Conservation (phyloP, 2,888 invertebrate species). For the Agriotes lineatus region DNA sequence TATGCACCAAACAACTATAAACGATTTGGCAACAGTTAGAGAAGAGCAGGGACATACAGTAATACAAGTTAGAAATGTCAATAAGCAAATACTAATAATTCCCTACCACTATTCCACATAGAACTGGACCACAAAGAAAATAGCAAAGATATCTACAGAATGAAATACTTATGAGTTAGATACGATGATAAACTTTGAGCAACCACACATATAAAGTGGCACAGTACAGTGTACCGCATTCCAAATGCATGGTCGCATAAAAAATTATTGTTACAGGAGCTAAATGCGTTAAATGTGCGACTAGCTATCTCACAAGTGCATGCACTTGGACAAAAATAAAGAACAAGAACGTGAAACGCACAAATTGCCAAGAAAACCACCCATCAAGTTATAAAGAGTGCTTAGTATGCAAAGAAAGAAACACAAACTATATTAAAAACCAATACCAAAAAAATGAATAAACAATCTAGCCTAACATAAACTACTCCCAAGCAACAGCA, state of each 20-base stretch:
- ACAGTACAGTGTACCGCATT: background rate
- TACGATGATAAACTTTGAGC: background rate
- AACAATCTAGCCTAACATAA: no score
- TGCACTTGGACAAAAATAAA: background rate
- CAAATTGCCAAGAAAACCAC: background rate
- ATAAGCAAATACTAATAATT: background rate
- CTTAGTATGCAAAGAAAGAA: background rate
- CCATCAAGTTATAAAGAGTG: background rate
- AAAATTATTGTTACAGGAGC: background rate
- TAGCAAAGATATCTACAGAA: background rate
- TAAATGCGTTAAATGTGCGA: background rate
- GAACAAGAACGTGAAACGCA: background rate
- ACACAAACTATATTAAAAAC: background rate
- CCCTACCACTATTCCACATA: background rate
- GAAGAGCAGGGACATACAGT: no score
- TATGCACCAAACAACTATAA: no score
- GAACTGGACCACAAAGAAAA: background rate
- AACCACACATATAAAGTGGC: background rate
- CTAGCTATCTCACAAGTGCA: background rate
- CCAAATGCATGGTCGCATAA: no score
- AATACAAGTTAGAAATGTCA: background rate
- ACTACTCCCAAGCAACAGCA: background rate
- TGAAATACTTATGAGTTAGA: background rate
- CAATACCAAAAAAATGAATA: no score
- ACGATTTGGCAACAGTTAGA: no score